Conservation (phyloP, 2,888 invertebrate genomes). For the Drosophila tanythrix region DNA sequence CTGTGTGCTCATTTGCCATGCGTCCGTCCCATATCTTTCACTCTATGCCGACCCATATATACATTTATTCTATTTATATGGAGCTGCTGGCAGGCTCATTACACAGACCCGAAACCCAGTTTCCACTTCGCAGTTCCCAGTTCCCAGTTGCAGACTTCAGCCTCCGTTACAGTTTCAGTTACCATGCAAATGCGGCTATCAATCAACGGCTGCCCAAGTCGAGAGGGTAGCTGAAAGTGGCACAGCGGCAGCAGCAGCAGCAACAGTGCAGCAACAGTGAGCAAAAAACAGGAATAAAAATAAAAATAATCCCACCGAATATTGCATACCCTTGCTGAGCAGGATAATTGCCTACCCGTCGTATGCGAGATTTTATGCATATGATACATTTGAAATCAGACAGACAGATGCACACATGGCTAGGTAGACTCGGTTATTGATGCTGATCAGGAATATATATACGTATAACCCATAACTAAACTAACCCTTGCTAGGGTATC, state of each 20-base stretch:
- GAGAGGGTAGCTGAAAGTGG: constrained; percentile 14
- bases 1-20: constrained; percentile 57
- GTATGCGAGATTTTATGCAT: background rate
- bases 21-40: constrained; percentile 54
- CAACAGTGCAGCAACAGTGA: constrained; percentile 40
- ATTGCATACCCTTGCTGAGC: background rate
- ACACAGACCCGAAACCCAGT: constrained; percentile 44
- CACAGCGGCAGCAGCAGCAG: constrained; percentile 29
- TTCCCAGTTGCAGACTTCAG: constrained; percentile 32
- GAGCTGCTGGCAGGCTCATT: constrained; percentile 71
- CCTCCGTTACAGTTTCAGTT: constrained; percentile 35
- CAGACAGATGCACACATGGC: background rate
- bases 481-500: background rate
- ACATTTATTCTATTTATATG: constrained; percentile 29
- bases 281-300: background rate
- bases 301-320: background rate
- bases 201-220: constrained; percentile 59
- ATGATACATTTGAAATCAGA: background rate
- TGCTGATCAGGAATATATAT: background rate
- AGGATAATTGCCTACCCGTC: background rate
- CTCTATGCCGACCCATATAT: constrained; percentile 4
- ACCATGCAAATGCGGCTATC: constrained; percentile 77
- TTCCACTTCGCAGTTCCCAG: constrained; percentile 10
- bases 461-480: background rate
- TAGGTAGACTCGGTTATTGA: background rate